Evolutionary conservation across 1,140 invertebrate species (phyloP), one percentile per base, ranked within the genome.

Genomic region (Hylaeus volcanicus): DNA sequence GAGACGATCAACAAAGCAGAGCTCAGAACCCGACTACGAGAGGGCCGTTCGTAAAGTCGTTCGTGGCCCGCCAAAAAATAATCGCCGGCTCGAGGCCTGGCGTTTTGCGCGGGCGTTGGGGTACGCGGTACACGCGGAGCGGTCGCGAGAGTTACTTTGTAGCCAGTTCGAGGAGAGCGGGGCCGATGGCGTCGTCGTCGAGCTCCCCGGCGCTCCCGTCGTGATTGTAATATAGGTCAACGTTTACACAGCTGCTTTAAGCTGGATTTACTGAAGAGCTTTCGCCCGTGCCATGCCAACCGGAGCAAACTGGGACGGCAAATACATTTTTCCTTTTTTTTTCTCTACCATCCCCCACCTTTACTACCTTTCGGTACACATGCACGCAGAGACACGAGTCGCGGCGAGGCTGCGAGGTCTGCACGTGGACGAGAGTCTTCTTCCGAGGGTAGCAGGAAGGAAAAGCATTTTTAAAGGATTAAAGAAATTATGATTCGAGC

Each of bases 141-240:
- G 37, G 45, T 6, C 45, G 26, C 63, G 65, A 51, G 84, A 73
- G 80, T 51, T 51, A 83, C 85, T 83, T 81, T 77, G 81, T 87
- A 83, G 81, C 86, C 58, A 26, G 66, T 74, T 78, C 76, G 65
- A 41, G 80, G 70, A 48, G 72, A 74, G 76, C 64, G 43, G 71
- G 26, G 76, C 73, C 58, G 66, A 80, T 74, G 68, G n/a, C 77
- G 58, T 72, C 74, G 73, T 39, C 63, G 53, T 79, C 68, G 69
- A 48, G 69, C 14, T 15, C 58, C 55, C 51, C 48, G 61, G 51
- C 55, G 63, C 55, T 80, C 63, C 65, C 60, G 88, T 70, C 85
- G 89, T 90, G 88, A 92, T 92, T 92, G 89, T 90, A 92, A 93
- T 92, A 92, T 93, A 92, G 92, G 92, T 93, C 92, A 93, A 92